Percentiles rank a stretch among this genome's conserved stretches.
Evolutionary conservation across 2,888 invertebrate species (phyloP).

Genomic region (Clunio marinus): DNA sequence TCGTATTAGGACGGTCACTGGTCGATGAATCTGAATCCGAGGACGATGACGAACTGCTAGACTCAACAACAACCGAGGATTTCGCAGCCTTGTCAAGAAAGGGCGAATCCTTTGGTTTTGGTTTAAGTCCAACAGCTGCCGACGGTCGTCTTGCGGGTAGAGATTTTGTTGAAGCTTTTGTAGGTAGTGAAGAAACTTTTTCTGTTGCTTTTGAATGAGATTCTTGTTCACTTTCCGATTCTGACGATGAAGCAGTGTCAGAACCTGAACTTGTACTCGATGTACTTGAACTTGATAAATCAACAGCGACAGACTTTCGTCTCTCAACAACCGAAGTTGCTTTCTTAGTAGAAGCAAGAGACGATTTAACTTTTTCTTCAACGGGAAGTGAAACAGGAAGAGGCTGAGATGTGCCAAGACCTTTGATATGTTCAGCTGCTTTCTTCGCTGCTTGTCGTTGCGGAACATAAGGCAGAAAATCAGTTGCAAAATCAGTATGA

Average conservation of each 20-base stretch:
- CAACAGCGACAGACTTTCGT: constrained; percentile 44
- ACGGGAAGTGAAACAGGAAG: constrained; percentile 13
- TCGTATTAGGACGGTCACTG: constrained; percentile 51
- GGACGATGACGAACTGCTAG: constrained; percentile 60
- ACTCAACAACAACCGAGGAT: constrained; percentile 57
- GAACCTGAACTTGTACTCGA: constrained; percentile 52
- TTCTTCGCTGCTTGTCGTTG: constrained; percentile 88
- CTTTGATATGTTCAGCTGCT: constrained; percentile 84
- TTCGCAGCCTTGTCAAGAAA: constrained; percentile 73
- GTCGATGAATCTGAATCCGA: constrained; percentile 45
- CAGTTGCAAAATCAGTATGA: constrained; percentile 43
- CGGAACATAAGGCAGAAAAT: constrained; percentile 76
- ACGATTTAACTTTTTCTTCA: constrained; percentile 49
- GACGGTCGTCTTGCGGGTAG: constrained; percentile 48
- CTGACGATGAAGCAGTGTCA: constrained; percentile 57
- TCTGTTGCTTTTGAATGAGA: constrained; percentile 43
- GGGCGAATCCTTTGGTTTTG: constrained; percentile 66
- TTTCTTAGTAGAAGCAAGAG: constrained; percentile 49
- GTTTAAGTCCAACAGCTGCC: constrained; percentile 51
- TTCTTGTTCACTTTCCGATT: constrained; percentile 59
- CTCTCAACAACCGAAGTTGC: constrained; percentile 43
- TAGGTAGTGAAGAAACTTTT: constrained; percentile 35
- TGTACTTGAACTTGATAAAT: constrained; percentile 41
- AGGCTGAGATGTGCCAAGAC: constrained; percentile 56
- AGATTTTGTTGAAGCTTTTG: constrained; percentile 53